These are phyloP conservation scores for Nemoura dubitans DNA, from an alignment of 2,888 invertebrate species.

Conservation along the genomic window DNA sequence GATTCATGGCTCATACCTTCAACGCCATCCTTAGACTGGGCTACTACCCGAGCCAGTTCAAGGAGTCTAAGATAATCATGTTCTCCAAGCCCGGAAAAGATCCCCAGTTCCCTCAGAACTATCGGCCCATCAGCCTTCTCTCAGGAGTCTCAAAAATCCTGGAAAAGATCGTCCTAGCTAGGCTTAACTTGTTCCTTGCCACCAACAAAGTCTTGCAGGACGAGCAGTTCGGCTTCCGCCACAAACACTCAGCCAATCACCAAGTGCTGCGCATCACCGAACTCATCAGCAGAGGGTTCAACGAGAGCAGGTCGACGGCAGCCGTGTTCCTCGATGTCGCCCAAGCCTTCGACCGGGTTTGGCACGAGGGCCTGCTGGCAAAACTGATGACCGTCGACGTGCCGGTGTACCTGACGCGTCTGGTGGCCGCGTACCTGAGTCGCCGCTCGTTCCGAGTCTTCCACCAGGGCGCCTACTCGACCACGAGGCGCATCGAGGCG, in stretches of 20 bases:
- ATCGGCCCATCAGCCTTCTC: conserved; percentile 53
- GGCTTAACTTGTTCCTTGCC: conserved; percentile 45
- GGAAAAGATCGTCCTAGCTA: background rate
- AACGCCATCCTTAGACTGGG: too few species aligned
- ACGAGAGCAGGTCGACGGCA: conserved; percentile 44
- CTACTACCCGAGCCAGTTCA: conserved; percentile 48
- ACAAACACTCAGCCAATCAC: conserved; percentile 47
- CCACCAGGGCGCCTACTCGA: conserved; percentile 42
- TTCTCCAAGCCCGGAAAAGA: conserved; percentile 47
- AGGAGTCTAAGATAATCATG: conserved; percentile 51
- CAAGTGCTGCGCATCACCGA: background rate
- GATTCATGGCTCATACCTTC: background rate
- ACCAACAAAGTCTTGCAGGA: conserved; percentile 39
- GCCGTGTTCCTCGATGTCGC: conserved; percentile 19
- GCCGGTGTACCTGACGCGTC: conserved; percentile 51
- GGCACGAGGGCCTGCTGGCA: conserved; percentile 13
- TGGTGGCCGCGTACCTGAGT: conserved; percentile 46
- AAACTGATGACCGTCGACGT: conserved; percentile 40
- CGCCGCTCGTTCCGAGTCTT: background rate
- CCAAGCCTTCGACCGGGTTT: background rate
- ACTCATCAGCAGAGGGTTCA: background rate
- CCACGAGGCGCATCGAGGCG: conserved; percentile 48
- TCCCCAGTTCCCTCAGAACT: conserved; percentile 12
- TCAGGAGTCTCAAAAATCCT: background rate
- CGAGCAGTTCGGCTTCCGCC: conserved; percentile 55